Conservation (phyloP, 2,888 invertebrate genomes). For the Pediacus dermestoides region DNA sequence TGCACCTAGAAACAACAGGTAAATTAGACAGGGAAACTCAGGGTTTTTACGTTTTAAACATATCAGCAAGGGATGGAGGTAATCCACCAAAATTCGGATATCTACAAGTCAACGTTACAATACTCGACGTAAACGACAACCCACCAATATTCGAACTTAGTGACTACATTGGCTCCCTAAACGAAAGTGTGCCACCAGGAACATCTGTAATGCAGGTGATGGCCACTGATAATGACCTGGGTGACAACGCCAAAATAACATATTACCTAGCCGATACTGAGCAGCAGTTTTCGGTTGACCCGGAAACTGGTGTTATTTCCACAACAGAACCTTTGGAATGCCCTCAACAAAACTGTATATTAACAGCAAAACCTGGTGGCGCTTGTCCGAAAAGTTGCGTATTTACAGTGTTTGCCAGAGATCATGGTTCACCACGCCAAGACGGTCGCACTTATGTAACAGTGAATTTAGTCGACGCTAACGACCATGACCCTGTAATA, state of each 20-base stretch:
- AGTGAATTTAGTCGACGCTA: slow-evolving; percentile 86
- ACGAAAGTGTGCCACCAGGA: slow-evolving; percentile 90
- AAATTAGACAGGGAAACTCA: slow-evolving; percentile 87
- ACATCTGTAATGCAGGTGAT: slow-evolving; percentile 86
- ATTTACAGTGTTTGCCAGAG: slow-evolving; percentile 88
- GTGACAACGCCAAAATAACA: slow-evolving; percentile 88
- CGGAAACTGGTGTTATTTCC: slow-evolving; percentile 85
- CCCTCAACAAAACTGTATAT: slow-evolving; percentile 78
- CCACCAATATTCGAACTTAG: slow-evolving; percentile 93
- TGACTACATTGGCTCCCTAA: slow-evolving; percentile 87
- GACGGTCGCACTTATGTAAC: slow-evolving; percentile 92
- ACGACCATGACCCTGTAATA: slow-evolving; percentile 90
- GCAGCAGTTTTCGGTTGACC: slow-evolving; percentile 86
- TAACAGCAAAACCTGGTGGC: slow-evolving; percentile 51
- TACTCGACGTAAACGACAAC: slow-evolving; percentile 91
- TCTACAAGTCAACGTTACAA: slow-evolving; percentile 84
- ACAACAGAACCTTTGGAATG: slow-evolving; percentile 77
- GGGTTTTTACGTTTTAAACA: slow-evolving; percentile 79
- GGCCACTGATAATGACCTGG: slow-evolving; percentile 89
- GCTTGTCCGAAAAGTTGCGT: slow-evolving; percentile 89
- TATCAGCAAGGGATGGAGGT: slow-evolving; percentile 87
- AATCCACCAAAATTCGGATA: slow-evolving; percentile 77
- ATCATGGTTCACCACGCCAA: slow-evolving; percentile 87
- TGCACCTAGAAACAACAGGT: slow-evolving; percentile 89
- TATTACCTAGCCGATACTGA: slow-evolving; percentile 85